These are phyloP conservation scores for Cairina moschata DNA, from an alignment of 2,113 vertebrate species.

Conservation along the genomic window DNA sequence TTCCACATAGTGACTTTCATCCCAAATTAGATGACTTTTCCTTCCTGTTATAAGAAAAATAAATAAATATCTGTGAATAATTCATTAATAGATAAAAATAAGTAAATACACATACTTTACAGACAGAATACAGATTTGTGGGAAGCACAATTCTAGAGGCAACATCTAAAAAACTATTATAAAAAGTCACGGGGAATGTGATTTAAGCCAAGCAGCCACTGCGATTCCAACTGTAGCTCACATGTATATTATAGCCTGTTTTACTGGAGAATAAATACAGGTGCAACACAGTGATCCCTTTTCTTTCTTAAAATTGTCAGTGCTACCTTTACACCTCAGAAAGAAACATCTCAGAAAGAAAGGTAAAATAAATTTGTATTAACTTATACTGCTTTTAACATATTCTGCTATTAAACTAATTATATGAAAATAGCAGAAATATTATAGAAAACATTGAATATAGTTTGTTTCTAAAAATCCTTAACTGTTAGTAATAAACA, in stretches of 20 bases:
- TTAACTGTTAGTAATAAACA: not conserved
- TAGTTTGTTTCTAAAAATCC: not conserved
- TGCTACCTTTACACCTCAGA: not conserved
- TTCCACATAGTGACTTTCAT: conserved; percentile 76
- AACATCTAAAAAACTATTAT: not conserved
- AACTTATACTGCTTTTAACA: not conserved
- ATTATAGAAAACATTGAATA: not conserved
- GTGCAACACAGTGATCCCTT: not conserved
- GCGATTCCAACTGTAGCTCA: not conserved
- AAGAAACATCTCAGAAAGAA: not conserved
- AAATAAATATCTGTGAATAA: not conserved
- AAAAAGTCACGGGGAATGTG: not conserved
- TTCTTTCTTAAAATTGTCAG: not conserved
- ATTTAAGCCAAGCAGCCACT: not conserved
- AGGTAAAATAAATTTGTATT: not conserved
- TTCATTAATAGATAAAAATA: not conserved
- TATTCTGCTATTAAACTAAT: not conserved
- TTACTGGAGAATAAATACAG: not conserved
- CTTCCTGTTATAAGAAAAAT: conserved; percentile 37
- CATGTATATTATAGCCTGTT: not conserved
- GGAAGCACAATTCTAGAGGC: not conserved
- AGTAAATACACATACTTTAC: not conserved
- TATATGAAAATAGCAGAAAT: not conserved
- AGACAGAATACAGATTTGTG: not conserved
- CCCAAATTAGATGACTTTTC: conserved; percentile 29